Evolutionary conservation across 2,113 vertebrate species (phyloP).

Genomic region (Seriola quinqueradiata): DNA sequence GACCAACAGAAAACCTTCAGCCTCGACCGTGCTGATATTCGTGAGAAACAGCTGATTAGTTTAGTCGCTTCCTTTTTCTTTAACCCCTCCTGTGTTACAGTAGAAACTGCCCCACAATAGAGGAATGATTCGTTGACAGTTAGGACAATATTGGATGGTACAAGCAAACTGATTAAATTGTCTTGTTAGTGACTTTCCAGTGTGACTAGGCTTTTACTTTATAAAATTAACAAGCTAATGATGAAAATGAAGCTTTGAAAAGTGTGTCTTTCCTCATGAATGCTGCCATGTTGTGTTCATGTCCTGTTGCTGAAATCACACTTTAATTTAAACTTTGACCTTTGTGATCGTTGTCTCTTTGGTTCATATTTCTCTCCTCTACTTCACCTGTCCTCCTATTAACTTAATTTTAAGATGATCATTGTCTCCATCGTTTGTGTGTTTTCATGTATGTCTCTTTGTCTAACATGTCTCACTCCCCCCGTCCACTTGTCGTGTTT

Average conservation of each 20-base stretch:
- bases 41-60: too few species aligned
- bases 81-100: not conserved
- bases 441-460: slow-evolving; percentile 58
- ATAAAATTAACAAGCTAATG: not conserved
- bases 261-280: slow-evolving; percentile 28
- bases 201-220: not conserved
- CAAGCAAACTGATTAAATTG: not conserved
- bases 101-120: too few species aligned
- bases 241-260: not conserved
- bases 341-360: not conserved
- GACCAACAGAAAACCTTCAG: too few species aligned
- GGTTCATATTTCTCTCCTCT: not conserved
- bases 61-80: not conserved
- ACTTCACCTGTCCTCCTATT: not conserved
- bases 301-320: slow-evolving; percentile 1
- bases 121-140: not conserved
- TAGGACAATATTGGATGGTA: not conserved
- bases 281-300: slow-evolving; percentile 9
- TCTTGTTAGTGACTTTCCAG: not conserved
- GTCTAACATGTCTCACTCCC: slow-evolving; percentile 30
- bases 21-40: too few species aligned
- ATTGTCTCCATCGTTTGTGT: slow-evolving; percentile 49
- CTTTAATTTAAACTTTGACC: not conserved
- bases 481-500: slow-evolving; percentile 55
- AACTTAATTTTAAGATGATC: slow-evolving; percentile 21